Base-by-base conservation (phyloP, 2,888 invertebrate species). In the Lithophane leautieri region DNA sequence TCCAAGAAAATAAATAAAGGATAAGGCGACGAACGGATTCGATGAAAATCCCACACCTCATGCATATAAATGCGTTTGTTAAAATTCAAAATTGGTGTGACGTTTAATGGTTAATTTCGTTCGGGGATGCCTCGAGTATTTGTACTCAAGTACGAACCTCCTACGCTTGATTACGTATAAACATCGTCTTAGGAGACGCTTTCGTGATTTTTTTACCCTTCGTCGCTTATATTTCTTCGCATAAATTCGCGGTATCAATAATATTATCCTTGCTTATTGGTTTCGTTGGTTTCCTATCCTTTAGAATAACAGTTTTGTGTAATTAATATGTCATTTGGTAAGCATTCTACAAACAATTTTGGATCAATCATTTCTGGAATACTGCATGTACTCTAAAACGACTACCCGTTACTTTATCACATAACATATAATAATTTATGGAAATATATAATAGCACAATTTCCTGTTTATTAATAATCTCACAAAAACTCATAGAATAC, bases 51-150 rank as follows among this genome's bases (percentile, higher is more conserved):
- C 84, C 87, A 89, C 89, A 89, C 83, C 85, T 91, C 91, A 93
- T 93, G 93, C 93, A 93, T 93, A 93, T 91, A 92, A 92, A 93
- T 92, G 87, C 84, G 90, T 91, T 89, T 87, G 91, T 92, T 93
- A 90, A 92, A 92, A 90, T 91, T 90, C 90, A 88, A 91, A 92
- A 91, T 90, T 89, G 89, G 54, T 82, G 86, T 85, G 79, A 85
- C 83, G 87, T 85, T 77, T 86, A 84, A 86, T 86, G 77, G 83
- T 78, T 89, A 88, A 91, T 90, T 88, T 89, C 60, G 70, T 78
- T 69, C 40, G 40, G 34, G 52, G 73, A 62, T 66, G 68, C 60
- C 40, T 67, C 28, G 44, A 62, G 62, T 65, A 72, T 70, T 54
- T n/a, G 34, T 16, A 54, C 52, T 66, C 22, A 42, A 70, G 25